Base-by-base conservation (phyloP, 2,113 vertebrate genomes). In the Thymallus thymallus region DNA sequence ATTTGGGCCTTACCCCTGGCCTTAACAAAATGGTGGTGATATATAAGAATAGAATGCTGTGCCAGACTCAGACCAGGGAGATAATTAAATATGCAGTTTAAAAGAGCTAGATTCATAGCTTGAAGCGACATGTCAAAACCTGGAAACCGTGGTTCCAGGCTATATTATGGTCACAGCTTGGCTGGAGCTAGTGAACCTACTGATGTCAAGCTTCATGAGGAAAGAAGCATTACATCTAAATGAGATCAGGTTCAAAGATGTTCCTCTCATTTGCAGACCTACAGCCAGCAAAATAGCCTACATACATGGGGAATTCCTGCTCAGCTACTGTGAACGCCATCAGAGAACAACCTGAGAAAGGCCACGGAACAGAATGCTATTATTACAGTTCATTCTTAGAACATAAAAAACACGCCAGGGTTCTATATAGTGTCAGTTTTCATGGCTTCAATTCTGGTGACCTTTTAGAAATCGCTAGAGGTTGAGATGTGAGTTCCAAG, bases 111-210 rank as follows among this genome's bases (percentile, higher is more conserved):
- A 80, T 74, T 83, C 69, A 80, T 71, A 80, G 72, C 75, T 75
- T 58, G 63, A 55, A 77, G 75, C 78, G 1, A 18, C 81, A 48
- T 80, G 69, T 80, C 80, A 80, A 77, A 30, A 48, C 29, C 29
- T 29, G 58, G 16, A 20, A 56, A 72, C 55, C 35, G 70, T 56
- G 56, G 65, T 74, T 64, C 41, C 1, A 3, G 16, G 29, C 29
- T 29, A 29, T 29, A 29, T 29, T 29, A 13, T 6, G 45, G 51
- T 13, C 16, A 62, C 12, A 16, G 24, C 46, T 14, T 72, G 4
- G 51, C 29, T 23, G 24, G 46, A 2, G 13, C 23, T 29, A 51
- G n/a, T 18, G 1, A 18, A n/a, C 32, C 24, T 58, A 14, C 29
- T 46, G 30, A 45, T 63, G n/a, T 10, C 62, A 61, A 63, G 26